Evolutionary conservation across 2,797 vertebrate genomes (phyloP).

Genomic region (Sphenopsis melanotis): DNA sequence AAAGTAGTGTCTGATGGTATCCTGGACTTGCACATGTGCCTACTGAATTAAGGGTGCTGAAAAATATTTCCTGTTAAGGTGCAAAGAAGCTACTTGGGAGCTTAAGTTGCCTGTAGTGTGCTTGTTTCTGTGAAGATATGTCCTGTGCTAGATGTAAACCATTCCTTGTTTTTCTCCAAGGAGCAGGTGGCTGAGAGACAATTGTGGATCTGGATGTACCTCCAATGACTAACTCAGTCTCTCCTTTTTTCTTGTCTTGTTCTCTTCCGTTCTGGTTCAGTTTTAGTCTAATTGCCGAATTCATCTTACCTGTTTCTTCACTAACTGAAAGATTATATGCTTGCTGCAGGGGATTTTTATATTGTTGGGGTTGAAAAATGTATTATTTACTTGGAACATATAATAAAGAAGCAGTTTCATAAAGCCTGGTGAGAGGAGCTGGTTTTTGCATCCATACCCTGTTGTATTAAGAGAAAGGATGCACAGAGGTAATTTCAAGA

Average conservation of each 20-base stretch:
- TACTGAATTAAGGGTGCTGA: neutral
- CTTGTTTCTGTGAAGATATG: neutral
- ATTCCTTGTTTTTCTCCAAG: neutral
- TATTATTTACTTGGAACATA: neutral
- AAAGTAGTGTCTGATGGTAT: neutral
- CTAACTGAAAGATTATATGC: neutral
- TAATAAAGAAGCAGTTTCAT: neutral
- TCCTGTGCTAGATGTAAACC: neutral
- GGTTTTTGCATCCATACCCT: accelerated
- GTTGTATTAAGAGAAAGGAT: neutral
- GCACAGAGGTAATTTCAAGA: neutral
- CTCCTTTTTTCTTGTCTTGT: neutral
- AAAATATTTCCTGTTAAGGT: neutral
- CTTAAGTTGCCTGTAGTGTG: neutral
- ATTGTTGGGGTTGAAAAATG: neutral
- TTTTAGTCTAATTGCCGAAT: neutral
- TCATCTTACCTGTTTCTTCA: neutral
- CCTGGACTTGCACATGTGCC: neutral
- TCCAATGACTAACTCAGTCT: neutral
- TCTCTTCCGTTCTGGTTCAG: neutral
- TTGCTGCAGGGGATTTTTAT: neutral
- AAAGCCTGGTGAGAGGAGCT: neutral
- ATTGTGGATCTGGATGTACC: neutral
- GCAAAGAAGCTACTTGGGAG: neutral
- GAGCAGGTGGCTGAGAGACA: neutral